Base-by-base conservation (phyloP, 2,797 vertebrate genomes). In the Petrocephalus schoutedeni region DNA sequence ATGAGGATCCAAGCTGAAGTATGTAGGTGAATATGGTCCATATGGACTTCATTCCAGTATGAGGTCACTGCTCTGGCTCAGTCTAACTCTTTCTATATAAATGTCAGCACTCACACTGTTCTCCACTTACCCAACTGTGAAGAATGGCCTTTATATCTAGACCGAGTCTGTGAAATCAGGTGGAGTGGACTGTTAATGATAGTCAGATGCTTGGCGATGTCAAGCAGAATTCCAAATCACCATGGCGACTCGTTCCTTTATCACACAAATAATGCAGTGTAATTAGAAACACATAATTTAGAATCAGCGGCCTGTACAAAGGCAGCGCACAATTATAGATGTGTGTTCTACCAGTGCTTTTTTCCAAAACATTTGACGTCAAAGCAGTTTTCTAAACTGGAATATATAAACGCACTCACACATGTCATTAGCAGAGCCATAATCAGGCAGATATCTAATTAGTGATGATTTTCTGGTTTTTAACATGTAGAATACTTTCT, bases 21-120 rank as follows among this genome's bases (percentile, higher is more conserved):
- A 83, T 61, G 36, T 80, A 80, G 88, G 85, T 56, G 8, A 86
- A 54, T 23, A 32, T 51, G 64, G 28, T 16, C 45, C 51, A 28
- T 32, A 4, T 64, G 9, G 53, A 51, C 41, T 32, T 86, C 10
- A 16, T 54, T 86, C 64, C 64, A 86, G 49, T 4, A 86, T 77
- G 61, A 86, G 83, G 84, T 88, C 61, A 86, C 58, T 67, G 45
- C 10, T 67, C 87, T 85, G 80, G 59, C 87, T 74, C 87, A 86
- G 59, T 88, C 85, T n/a, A 61, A 59, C 67, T 88, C 51, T 82
- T 21, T 54, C 85, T 5, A 85, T 51, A 85, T 28, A 45, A 28
- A 51, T 23, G 28, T 88, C 85, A 80, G 41, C 56, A 23, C 23
- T 19, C 16, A 74, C 19, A 28, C 28, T 28, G 41, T n/a, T 21